phyloP scores from a whole-genome alignment of 2,888 invertebrate species.

The Leptinotarsa juncta region DNA sequence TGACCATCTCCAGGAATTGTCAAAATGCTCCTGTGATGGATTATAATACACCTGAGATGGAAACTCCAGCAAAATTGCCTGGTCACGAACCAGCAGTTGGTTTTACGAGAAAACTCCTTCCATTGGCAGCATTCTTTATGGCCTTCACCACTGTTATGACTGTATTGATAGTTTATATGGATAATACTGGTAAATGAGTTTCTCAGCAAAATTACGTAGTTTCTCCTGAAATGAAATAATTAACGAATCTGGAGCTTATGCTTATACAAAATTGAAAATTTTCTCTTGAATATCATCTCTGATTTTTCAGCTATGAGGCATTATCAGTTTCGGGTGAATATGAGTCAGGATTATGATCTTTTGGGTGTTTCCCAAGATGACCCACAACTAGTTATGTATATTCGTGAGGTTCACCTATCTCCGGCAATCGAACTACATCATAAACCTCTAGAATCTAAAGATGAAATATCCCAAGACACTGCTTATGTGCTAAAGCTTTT shows the following conservation, averaged over 20 bases:
- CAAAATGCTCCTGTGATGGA: conserved; percentile 38
- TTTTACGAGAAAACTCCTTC: conserved; percentile 59
- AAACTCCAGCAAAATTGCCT: conserved; percentile 53
- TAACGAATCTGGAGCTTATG: no score
- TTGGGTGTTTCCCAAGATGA: conserved; percentile 81
- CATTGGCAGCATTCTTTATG: conserved; percentile 79
- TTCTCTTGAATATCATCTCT: no score
- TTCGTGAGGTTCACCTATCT: conserved; percentile 77
- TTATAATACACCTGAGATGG: conserved; percentile 48
- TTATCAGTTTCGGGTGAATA: conserved; percentile 83
- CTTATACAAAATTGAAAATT: no score
- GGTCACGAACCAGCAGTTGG: conserved; percentile 33
- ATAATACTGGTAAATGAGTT: conserved; percentile 75
- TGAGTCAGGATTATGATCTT: conserved; percentile 83
- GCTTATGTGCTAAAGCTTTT: conserved; percentile 65
- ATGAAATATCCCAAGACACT: conserved; percentile 66
- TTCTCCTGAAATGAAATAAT: no score
- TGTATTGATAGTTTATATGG: conserved; percentile 82
- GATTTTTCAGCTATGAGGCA: conserved; percentile 73
- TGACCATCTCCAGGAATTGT: conserved; percentile 45
- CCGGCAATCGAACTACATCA: conserved; percentile 65
- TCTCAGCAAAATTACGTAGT: not conserved
- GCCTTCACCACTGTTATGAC: conserved; percentile 86
- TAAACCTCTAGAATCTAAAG: conserved; percentile 59
- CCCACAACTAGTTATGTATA: conserved; percentile 79